These are phyloP conservation scores for Dendrolimus pini DNA, from an alignment of 2,888 invertebrate species.

Conservation along the genomic window DNA sequence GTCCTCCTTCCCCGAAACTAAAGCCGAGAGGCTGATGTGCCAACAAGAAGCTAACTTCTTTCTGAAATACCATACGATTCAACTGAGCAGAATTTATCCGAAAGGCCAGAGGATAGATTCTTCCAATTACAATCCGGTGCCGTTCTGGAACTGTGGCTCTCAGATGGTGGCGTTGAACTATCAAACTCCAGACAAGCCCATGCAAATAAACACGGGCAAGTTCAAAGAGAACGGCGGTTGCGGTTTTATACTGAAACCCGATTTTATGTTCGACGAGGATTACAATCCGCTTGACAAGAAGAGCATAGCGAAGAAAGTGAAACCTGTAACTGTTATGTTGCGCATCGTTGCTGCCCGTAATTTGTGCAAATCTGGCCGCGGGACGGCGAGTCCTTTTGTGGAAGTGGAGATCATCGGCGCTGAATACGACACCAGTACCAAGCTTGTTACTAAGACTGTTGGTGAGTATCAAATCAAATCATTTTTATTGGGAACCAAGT, in stretches of 20 bases:
- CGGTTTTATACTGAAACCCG: conserved; percentile 94
- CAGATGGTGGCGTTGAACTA: conserved; percentile 99
- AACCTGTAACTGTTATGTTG: conserved; percentile 79
- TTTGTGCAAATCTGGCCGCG: conserved; percentile 87
- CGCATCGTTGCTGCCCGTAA: conserved; percentile 94
- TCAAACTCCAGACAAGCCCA: conserved; percentile 95
- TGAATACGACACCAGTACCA: conserved; percentile 89
- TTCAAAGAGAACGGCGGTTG: conserved; percentile 95
- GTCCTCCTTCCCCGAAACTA: conserved; percentile 98
- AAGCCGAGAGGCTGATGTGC: conserved; percentile 93
- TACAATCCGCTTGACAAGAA: conserved; percentile 87
- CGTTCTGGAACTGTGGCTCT: conserved; percentile 96
- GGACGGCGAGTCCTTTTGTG: conserved; percentile 92
- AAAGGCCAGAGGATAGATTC: conserved; percentile 96
- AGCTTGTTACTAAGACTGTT: conserved; percentile 90
- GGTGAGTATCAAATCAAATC: conserved; percentile 75
- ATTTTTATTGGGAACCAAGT: no score
- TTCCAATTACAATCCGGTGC: conserved; percentile 96
- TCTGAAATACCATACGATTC: conserved; percentile 86
- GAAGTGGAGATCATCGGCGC: conserved; percentile 94
- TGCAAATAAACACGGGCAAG: conserved; percentile 97
- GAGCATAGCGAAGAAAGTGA: conserved; percentile 57
- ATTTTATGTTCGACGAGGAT: conserved; percentile 88
- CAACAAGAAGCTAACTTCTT: conserved; percentile 86
- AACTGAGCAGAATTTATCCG: conserved; percentile 97